Evolutionary conservation across 2,888 invertebrate species (phyloP), one percentile per base, ranked within the genome.

Genomic region (Orchesellides sinensis): DNA sequence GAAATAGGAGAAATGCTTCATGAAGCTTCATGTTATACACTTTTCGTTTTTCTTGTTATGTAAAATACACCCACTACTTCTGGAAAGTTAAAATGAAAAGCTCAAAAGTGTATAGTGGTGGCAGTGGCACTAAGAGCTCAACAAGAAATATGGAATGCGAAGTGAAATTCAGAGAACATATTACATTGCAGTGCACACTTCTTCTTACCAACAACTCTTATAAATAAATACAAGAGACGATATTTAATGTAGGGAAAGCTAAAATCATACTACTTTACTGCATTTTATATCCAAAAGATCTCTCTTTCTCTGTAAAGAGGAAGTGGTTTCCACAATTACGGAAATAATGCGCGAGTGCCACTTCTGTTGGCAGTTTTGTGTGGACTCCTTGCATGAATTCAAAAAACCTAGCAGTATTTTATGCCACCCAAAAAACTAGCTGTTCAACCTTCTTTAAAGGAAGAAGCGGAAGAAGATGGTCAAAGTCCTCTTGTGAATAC

Each of bases 271-370:
- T n/a, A n/a, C n/a, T n/a, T n/a, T n/a, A n/a, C n/a, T n/a, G n/a
- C n/a, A n/a, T n/a, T n/a, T n/a, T n/a, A n/a, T n/a, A n/a, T n/a
- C n/a, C n/a, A n/a, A n/a, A n/a, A n/a, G n/a, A n/a, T n/a, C n/a
- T n/a, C n/a, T n/a, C n/a, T n/a, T n/a, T n/a, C n/a, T n/a, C n/a
- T n/a, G 10, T 14, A n/a, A 19, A 56, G 17, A 29, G 63, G 63
- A 63, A 63, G 63, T 63, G 63, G 63, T 63, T 63, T 63, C 40
- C 35, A 63, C 14, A 63, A 63, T 40, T 63, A 63, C 63, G 27
- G 29, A 21, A 35, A 45, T 40, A 35, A 63, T 63, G 61, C 32
- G 17, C 17, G n/a, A 61, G 35, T 35, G 40, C 63, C 63, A 63
- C 63, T 45, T 40, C 40, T 35, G 35, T n/a, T 29, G 27, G 59